Evolutionary conservation across 2,797 vertebrate genomes (phyloP).

Genomic region (Betta splendens): DNA sequence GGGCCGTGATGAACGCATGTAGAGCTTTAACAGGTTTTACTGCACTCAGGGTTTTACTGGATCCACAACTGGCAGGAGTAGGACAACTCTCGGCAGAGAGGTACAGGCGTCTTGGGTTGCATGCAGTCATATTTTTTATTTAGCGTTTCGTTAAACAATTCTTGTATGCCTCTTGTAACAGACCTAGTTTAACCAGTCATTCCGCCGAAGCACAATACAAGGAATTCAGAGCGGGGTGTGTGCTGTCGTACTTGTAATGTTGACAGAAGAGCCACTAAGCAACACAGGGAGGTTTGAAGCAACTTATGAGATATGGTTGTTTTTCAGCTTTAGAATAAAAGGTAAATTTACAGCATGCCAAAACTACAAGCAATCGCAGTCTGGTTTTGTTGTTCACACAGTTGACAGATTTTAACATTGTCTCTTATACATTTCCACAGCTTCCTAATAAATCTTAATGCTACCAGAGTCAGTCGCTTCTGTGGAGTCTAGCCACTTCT

Average conservation of each 20-base stretch:
- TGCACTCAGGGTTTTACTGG: background rate
- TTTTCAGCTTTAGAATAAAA: background rate
- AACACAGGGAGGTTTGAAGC: background rate
- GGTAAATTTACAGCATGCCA: too few species aligned
- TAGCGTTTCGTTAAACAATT: background rate
- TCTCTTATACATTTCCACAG: slow-evolving; percentile 32
- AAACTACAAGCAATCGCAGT: background rate
- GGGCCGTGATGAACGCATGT: background rate
- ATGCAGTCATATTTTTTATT: background rate
- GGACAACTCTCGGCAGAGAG: slow-evolving; percentile 17
- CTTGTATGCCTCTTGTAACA: background rate
- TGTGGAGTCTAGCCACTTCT: background rate
- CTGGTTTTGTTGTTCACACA: background rate
- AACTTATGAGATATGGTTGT: background rate
- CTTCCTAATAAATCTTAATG: background rate
- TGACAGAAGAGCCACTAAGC: background rate
- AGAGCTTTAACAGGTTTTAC: too few species aligned
- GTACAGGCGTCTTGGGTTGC: slow-evolving; percentile 18
- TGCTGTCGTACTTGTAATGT: background rate
- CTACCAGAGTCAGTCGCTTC: fast-evolving
- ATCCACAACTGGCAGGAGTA: background rate
- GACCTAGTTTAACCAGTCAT: background rate
- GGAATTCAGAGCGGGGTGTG: background rate
- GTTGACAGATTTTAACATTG: too few species aligned
- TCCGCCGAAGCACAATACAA: background rate